phyloP scores from a whole-genome alignment of 2,797 vertebrate genomes.

The Synanceia verrucosa region DNA sequence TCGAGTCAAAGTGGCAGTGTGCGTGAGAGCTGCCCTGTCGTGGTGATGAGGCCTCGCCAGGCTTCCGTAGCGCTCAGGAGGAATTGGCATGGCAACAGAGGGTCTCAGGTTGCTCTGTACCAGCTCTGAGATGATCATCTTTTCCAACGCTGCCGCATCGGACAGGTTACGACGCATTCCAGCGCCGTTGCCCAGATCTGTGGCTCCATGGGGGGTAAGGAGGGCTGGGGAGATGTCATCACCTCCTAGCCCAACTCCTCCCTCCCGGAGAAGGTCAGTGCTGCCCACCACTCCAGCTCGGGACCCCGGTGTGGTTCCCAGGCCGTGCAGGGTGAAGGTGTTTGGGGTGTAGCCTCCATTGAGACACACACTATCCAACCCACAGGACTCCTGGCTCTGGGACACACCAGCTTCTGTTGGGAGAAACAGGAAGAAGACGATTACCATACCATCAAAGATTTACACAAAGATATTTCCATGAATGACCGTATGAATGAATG shows the following conservation, averaged over 20 bases:
- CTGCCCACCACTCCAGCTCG: conserved; percentile 83
- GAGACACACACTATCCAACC: conserved; percentile 91
- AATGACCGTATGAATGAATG: conserved; percentile 58
- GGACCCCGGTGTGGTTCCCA: conserved; percentile 81
- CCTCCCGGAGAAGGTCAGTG: conserved; percentile 84
- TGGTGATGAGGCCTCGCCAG: conserved; percentile 74
- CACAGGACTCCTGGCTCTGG: conserved; percentile 89
- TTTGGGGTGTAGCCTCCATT: conserved; percentile 96
- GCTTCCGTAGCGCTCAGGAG: conserved; percentile 81
- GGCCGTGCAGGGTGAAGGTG: conserved; percentile 92
- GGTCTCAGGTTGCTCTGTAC: conserved; percentile 92
- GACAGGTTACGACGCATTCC: conserved; percentile 87
- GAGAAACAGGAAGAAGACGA: conserved; percentile 25
- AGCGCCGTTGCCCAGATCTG: conserved; percentile 61
- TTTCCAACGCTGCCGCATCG: conserved; percentile 91
- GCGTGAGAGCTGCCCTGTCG: conserved; percentile 61
- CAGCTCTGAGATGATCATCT: conserved; percentile 96
- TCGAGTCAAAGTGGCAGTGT: conserved; percentile 75
- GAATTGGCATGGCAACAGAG: conserved; percentile 69
- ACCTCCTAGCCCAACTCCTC: conserved; percentile 75
- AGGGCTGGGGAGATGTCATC: conserved; percentile 83
- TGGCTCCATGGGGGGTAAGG: conserved; percentile 75
- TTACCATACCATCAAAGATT: not conserved
- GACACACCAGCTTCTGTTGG: conserved; percentile 87
- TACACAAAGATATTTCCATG: conserved; percentile 7